Percentiles rank a stretch among this genome's conserved stretches.
Evolutionary conservation across 2,113 vertebrate species (phyloP).

Genomic region (Phrynosoma platyrhinos): DNA sequence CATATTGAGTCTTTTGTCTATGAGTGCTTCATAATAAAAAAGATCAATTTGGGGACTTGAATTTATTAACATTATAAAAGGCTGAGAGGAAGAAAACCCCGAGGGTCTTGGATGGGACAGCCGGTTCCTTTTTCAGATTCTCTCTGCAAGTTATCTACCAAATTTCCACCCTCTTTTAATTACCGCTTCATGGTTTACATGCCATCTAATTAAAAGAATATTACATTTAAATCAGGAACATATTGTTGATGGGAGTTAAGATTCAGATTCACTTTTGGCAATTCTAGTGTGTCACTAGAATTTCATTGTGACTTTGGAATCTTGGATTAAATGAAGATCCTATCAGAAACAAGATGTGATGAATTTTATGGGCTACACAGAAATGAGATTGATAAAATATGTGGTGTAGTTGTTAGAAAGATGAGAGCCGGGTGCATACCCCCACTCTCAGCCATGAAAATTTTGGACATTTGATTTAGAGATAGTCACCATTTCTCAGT

Average conservation of each 20-base stretch:
- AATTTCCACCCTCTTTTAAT: slow-evolving; percentile 36
- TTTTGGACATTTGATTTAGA: background rate
- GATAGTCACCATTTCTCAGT: too few species aligned
- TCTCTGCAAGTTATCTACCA: slow-evolving; percentile 31
- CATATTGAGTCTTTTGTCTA: slow-evolving; percentile 20
- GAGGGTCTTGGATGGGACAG: slow-evolving; percentile 16
- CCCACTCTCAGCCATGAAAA: background rate
- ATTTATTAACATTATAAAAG: slow-evolving; percentile 19
- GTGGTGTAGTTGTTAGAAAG: background rate
- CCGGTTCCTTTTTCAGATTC: slow-evolving; percentile 1
- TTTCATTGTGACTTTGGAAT: slow-evolving; percentile 15
- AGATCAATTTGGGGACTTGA: background rate
- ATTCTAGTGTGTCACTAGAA: slow-evolving; percentile 17
- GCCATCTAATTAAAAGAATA: slow-evolving; percentile 39
- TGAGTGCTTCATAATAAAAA: background rate
- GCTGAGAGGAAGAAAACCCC: background rate
- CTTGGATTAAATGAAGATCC: slow-evolving; percentile 7
- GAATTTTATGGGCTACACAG: background rate
- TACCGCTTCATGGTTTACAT: slow-evolving; percentile 36
- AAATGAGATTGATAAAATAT: slow-evolving; percentile 5
- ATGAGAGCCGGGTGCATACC: background rate
- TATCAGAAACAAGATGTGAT: background rate
- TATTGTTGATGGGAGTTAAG: slow-evolving; percentile 38
- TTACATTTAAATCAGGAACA: slow-evolving; percentile 41
- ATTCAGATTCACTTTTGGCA: slow-evolving; percentile 11